Evolutionary conservation across 2,888 invertebrate species (phyloP).

Genomic region (Dicycla oo): DNA sequence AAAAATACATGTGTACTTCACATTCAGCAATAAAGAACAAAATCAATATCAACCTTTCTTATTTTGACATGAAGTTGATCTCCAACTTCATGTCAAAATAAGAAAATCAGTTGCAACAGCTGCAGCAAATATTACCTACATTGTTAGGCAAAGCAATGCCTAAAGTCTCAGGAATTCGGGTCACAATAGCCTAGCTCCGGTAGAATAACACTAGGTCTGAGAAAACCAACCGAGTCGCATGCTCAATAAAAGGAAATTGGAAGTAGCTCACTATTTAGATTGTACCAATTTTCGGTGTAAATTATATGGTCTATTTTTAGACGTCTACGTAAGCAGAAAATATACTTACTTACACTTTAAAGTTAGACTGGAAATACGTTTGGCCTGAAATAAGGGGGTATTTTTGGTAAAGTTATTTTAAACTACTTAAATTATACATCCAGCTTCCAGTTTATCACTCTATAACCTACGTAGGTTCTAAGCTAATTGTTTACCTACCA

Average conservation of each 20-base stretch:
- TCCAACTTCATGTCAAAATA: slow-evolving; percentile 19
- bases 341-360: neutral
- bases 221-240: slow-evolving; percentile 23
- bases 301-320: neutral
- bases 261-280: slow-evolving; percentile 26
- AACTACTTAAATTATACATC: neutral
- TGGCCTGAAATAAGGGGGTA: neutral
- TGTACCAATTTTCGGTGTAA: slow-evolving; percentile 1
- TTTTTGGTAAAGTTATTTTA: neutral
- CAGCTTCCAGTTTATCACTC: neutral
- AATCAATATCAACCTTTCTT: neutral
- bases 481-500: neutral
- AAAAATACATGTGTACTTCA: neutral
- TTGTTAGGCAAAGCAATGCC: slow-evolving; percentile 26
- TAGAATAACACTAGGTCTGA: slow-evolving; percentile 29
- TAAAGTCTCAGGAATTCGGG: slow-evolving; percentile 22
- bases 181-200: slow-evolving; percentile 27
- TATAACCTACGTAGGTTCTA: neutral
- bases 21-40: neutral
- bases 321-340: neutral
- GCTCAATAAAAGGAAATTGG: slow-evolving; percentile 51
- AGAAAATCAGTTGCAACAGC: slow-evolving; percentile 39
- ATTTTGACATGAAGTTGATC: neutral
- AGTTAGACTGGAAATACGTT: neutral
- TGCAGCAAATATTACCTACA: slow-evolving; percentile 27